Conservation (phyloP, 2,113 vertebrate species). For the Emberiza fucata region DNA sequence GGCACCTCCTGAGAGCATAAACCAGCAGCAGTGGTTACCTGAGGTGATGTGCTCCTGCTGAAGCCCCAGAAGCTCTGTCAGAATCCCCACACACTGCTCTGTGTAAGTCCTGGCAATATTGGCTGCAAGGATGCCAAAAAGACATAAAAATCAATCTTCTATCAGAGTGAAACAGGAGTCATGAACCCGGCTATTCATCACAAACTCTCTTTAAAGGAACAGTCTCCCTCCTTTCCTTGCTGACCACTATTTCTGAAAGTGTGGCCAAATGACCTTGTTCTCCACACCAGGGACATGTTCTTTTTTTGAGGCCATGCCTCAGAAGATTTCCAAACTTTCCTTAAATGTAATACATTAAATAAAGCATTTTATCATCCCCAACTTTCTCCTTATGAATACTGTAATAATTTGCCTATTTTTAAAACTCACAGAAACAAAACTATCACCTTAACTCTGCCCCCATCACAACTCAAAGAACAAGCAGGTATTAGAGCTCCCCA, state of each 20-base stretch:
- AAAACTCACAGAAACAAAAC: background rate
- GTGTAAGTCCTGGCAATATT: conserved; percentile 90
- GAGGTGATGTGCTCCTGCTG: conserved; percentile 94
- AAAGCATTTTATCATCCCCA: background rate
- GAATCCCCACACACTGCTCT: conserved; percentile 86
- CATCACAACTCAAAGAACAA: background rate
- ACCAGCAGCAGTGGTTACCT: conserved; percentile 68
- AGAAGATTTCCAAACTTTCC: background rate
- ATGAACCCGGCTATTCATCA: background rate
- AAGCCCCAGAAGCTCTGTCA: conserved; percentile 86
- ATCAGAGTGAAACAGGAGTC: background rate
- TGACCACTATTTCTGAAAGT: background rate
- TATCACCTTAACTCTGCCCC: background rate
- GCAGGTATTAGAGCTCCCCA: background rate
- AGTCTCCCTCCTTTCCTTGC: background rate
- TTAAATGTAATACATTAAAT: background rate
- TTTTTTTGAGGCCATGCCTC: background rate
- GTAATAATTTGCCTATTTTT: background rate
- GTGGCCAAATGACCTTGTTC: background rate
- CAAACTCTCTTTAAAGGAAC: background rate
- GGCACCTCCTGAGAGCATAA: background rate
- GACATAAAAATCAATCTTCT: background rate
- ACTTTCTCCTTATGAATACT: background rate
- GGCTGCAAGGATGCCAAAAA: conserved; percentile 69
- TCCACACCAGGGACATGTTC: background rate